Evolutionary conservation across 1,140 invertebrate species (phyloP).

Genomic region (Bombus waltoni): DNA sequence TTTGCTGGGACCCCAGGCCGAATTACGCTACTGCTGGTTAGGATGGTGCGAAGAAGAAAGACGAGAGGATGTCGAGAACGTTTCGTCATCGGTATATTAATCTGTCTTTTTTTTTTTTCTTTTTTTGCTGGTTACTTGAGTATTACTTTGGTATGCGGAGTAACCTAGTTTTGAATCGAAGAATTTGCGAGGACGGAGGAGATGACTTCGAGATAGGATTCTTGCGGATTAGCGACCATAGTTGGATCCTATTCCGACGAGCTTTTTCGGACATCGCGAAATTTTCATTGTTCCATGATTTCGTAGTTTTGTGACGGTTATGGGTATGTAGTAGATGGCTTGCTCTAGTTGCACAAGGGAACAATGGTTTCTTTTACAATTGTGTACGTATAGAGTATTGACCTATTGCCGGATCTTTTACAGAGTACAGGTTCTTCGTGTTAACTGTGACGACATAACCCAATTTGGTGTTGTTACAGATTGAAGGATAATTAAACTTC

Average conservation of each 20-base stretch:
- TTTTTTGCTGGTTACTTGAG: background rate
- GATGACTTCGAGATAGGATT: background rate
- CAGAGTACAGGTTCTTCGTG: no score
- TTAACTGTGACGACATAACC: background rate
- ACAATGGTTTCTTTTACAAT: background rate
- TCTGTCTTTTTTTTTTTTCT: background rate
- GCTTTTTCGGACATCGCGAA: background rate
- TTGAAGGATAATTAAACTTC: background rate
- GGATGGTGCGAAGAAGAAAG: background rate
- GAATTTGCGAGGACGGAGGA: background rate
- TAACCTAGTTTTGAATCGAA: background rate
- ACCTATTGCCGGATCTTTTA: no score
- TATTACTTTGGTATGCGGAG: background rate
- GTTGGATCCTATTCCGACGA: no score
- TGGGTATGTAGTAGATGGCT: background rate
- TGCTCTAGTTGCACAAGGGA: background rate
- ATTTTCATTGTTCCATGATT: no score
- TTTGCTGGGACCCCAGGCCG: constrained; percentile 67
- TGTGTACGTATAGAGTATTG: no score
- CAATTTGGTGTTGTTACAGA: background rate
- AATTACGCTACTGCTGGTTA: constrained; percentile 47
- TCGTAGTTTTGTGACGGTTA: background rate
- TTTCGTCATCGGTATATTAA: background rate
- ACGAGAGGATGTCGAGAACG: background rate
- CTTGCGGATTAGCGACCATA: background rate